phyloP scores from a whole-genome alignment of 2,113 vertebrate species.

The Orthonyx spaldingii region DNA sequence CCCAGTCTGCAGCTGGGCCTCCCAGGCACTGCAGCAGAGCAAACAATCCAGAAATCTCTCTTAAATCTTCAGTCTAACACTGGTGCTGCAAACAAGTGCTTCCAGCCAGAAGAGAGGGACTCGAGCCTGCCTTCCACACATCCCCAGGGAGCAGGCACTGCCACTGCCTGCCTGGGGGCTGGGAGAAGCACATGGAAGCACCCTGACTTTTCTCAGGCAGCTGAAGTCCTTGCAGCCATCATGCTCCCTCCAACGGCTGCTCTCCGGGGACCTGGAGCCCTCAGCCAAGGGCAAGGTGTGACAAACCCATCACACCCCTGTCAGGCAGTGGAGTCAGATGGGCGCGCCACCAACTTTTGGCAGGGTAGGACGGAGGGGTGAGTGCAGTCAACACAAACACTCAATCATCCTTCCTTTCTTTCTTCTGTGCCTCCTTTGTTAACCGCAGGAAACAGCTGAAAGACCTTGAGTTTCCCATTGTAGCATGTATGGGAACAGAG shows the following conservation, averaged over 20 bases:
- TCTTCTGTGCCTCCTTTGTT: constrained; percentile 61
- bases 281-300: not conserved
- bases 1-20: not conserved
- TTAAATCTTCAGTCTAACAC: not conserved
- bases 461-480: constrained; percentile 61
- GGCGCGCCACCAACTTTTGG: not conserved
- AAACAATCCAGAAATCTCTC: not conserved
- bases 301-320: not conserved
- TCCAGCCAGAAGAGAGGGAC: not conserved
- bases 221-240: not conserved
- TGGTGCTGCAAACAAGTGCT: not conserved
- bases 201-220: not conserved
- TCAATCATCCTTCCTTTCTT: constrained; percentile 60
- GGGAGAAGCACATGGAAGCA: not conserved
- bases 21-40: not conserved
- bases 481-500: constrained; percentile 47
- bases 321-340: not conserved
- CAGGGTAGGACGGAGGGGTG: constrained; percentile 7
- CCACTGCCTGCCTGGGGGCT: not conserved
- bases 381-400: constrained; percentile 64
- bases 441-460: constrained; percentile 67
- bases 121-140: not conserved
- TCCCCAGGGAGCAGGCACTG: not conserved
- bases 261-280: accelerated
- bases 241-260: not conserved